Evolutionary conservation across 2,888 invertebrate species (phyloP), one percentile per base, ranked within the genome.

Genomic region (Agrochola macilenta): DNA sequence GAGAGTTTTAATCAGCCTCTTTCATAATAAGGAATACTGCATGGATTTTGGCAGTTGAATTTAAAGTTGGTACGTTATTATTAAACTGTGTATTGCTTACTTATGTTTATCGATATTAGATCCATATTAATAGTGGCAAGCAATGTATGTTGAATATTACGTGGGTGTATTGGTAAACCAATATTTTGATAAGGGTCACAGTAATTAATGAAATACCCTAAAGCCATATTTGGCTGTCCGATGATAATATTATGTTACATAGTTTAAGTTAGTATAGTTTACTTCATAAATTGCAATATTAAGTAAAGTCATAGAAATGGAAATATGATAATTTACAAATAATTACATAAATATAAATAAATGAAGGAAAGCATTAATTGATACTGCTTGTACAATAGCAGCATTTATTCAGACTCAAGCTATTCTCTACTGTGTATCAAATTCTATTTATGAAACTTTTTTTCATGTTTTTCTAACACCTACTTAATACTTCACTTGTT

Each of bases 11-110:
- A 92, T 94, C 69, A 95, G 95, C 82, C 85, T 95, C 83, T 95
- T 95, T 86, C 94, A 94, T 86, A 94, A 94, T 87, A 95, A 94
- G 76, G 95, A 95, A 81, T 95, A 95, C 82, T 91, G 91, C 72
- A 93, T 96, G 93, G 95, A 95, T 81, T 89, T 88, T 17, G 87
- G 89, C 39, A 49, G 69, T 73, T 79, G 65, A 81, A 58, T 77
- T 79, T 72, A 35, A 63, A 83, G 11, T 63, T 69, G 7, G 35
- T 61, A 63, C n/a, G n/a, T 69, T 61, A 35, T 35, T 35, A 17
- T 35, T 35, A 60, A 60, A 20, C 17, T 20, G 17, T 72, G 57
- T 39, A 64, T 70, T 75, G 52, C 69, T 58, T 46, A 57, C 58
- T 69, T 46, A 14, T 39, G 54, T 43, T 66, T 63, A 63, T 69